Conservation (phyloP, 2,888 invertebrate species). For the Xestia rhomboidea region DNA sequence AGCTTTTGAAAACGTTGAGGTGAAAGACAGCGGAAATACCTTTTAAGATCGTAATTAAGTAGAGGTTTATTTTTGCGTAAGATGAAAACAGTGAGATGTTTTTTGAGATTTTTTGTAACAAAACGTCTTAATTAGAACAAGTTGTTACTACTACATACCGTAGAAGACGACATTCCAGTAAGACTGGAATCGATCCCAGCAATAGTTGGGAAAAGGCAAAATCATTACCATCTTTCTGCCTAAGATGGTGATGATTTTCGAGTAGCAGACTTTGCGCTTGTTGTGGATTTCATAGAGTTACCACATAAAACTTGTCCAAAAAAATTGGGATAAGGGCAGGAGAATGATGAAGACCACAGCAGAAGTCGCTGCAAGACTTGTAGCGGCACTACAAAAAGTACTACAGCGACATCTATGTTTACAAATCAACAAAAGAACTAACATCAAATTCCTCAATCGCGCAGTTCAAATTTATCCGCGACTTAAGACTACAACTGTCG, state of each 20-base stretch:
- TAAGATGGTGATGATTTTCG: not conserved
- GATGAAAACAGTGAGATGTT: slow-evolving; percentile 20
- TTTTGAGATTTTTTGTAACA: not conserved
- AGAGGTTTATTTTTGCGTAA: slow-evolving; percentile 40
- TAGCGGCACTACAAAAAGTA: too few species aligned
- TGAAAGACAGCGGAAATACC: slow-evolving; percentile 52
- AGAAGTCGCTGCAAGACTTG: not conserved
- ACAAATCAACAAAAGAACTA: too few species aligned
- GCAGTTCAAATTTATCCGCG: too few species aligned
- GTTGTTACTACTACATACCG: not conserved
- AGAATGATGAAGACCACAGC: not conserved
- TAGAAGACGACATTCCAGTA: not conserved
- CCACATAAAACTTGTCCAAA: not conserved
- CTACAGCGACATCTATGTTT: too few species aligned
- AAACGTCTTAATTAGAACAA: not conserved
- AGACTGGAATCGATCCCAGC: not conserved
- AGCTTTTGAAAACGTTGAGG: slow-evolving; percentile 59
- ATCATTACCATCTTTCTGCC: too few species aligned
- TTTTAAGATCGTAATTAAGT: slow-evolving; percentile 50
- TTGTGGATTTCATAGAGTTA: not conserved
- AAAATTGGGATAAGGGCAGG: not conserved
- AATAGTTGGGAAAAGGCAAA: not conserved
- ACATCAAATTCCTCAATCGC: too few species aligned
- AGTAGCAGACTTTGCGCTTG: not conserved
- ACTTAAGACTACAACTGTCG: too few species aligned